A percentile compares a stretch with the other conserved stretches of the same genome.
Evolutionary conservation across 2,113 vertebrate genomes (phyloP).

Genomic region (Gnathonemus echidnorhynchus): DNA sequence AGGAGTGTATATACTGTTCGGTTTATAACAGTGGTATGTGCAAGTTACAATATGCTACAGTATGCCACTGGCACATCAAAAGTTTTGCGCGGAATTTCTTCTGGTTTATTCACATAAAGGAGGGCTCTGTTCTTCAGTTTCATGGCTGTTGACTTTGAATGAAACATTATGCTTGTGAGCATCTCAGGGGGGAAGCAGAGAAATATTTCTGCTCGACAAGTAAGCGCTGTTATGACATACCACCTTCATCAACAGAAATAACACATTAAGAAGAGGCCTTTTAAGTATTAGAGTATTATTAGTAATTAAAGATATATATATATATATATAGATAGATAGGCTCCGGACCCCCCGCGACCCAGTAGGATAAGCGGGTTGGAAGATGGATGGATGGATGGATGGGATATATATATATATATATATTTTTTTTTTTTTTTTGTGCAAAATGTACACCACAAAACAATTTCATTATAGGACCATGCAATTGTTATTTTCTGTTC

Average conservation of each 20-base stretch:
- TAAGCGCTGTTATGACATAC: not conserved
- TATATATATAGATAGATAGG: no score
- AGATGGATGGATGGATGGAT: no score
- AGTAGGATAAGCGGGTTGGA: no score
- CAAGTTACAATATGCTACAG: not conserved
- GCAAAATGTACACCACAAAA: not conserved
- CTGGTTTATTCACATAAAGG: not conserved
- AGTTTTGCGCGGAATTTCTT: not conserved
- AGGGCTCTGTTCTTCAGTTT: not conserved
- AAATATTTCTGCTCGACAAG: not conserved
- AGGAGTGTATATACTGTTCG: not conserved
- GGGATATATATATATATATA: no score
- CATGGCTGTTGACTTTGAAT: not conserved
- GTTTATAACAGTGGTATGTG: not conserved
- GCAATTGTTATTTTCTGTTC: not conserved
- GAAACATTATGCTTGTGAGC: not conserved
- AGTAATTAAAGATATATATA: not conserved
- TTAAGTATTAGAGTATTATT: not conserved
- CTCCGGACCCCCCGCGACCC: no score
- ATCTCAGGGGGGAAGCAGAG: not conserved
- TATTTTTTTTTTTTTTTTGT: no score
- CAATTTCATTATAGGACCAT: not conserved
- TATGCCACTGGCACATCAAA: not conserved
- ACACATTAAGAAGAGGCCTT: not conserved
- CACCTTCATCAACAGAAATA: not conserved